Base-by-base conservation (phyloP, 2,113 vertebrate species). In the Hypocryptadius cinnamomeus region DNA sequence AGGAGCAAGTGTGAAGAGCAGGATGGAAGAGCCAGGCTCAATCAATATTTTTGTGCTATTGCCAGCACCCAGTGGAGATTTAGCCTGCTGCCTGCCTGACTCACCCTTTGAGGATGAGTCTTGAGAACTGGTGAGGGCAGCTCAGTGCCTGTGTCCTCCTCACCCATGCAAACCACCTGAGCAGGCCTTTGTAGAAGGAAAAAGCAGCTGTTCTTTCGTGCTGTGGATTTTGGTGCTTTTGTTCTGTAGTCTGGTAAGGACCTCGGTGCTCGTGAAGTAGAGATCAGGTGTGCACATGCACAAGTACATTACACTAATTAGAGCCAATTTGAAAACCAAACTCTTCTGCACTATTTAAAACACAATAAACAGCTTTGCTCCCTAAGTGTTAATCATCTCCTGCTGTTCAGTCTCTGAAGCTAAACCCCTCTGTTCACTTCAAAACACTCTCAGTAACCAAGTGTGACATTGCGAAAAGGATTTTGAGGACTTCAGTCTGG, bases 341-440 rank as follows among this genome's bases (percentile, higher is more conserved):
- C 95, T 96, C 93, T 96, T 79, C 91, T 81, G 91, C 96, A 96
- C 96, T 92, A 95, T 96, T 96, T 96, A 94, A 96, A 96, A 96
- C 94, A 96, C 94, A 96, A 96, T 95, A 96, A 96, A 95, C 94
- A 96, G 95, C 96, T 96, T 94, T 95, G 57, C 96, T 96, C 89
- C 73, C 92, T 89, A 89, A 81, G 96, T 96, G 96, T 96, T 96
- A 96, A 96, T 96, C 95, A 95, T 95, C 95, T 93, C 96, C 96
- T 92, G 96, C 95, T 96, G 96, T 91, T 96, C 86, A 79, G 69
- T 35, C 92, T 96, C 94, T 96, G 95, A 96, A 96, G 95, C 94
- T 95, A 95, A 95, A 96, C 89, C 92, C 84, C 84, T 93, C 73
- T 86, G 81, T 79, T 94, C 86, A 79, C 94, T 96, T 96, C 96